phyloP scores from a whole-genome alignment of 2,797 vertebrate species.

The Mormyrops attenuatus region DNA sequence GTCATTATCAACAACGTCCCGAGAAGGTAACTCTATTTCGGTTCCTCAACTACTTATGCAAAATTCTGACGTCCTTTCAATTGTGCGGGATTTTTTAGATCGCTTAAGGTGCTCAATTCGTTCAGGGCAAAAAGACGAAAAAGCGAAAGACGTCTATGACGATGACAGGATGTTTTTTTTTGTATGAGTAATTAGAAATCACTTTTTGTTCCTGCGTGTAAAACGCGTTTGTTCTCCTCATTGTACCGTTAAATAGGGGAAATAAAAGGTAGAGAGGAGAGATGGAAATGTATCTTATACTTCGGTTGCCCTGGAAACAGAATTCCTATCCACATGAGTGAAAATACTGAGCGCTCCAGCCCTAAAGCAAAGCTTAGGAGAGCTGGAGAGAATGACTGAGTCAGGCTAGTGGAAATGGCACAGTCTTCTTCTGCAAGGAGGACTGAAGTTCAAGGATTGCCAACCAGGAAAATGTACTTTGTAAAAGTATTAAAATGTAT shows the following conservation, averaged over 20 bases:
- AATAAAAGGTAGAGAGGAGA: slow-evolving; percentile 55
- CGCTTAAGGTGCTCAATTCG: background rate
- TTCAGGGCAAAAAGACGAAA: background rate
- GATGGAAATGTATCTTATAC: slow-evolving; percentile 61
- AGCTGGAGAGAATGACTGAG: slow-evolving; percentile 40
- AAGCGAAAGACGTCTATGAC: background rate
- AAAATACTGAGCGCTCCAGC: slow-evolving; percentile 65
- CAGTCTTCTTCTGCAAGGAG: background rate
- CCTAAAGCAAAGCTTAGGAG: slow-evolving; percentile 54
- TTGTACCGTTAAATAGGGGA: slow-evolving; percentile 45
- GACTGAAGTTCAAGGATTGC: background rate
- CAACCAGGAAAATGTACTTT: background rate
- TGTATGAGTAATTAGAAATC: slow-evolving; percentile 11
- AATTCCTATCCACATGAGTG: slow-evolving; percentile 60
- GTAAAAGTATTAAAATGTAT: background rate
- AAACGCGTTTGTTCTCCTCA: background rate
- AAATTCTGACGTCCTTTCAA: background rate
- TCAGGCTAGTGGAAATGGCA: slow-evolving; percentile 4
- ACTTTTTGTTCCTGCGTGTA: background rate
- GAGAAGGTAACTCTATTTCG: background rate
- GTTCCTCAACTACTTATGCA: background rate
- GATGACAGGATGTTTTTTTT: background rate
- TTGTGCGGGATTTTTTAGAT: background rate
- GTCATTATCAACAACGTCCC: background rate
- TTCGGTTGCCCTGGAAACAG: slow-evolving; percentile 75